Percentiles rank a stretch among this genome's conserved stretches.
phyloP scores from a whole-genome alignment of 2,888 invertebrate species.

The Timema podura region DNA sequence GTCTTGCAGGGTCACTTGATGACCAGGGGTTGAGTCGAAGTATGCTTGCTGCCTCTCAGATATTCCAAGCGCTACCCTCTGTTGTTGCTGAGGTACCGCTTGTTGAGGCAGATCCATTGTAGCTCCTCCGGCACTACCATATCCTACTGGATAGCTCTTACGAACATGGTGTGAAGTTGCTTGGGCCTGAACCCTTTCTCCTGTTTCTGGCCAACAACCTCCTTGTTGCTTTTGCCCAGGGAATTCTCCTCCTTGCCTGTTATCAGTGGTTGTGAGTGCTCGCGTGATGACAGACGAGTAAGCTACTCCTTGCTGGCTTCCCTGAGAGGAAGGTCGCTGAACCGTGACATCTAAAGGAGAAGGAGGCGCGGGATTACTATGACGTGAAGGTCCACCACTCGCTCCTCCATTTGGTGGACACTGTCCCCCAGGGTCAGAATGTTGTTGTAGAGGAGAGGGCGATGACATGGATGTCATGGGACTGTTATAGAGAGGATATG shows the following conservation, averaged over 20 bases:
- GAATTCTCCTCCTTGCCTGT: constrained; percentile 30
- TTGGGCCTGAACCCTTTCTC: constrained; percentile 41
- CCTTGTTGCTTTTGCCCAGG: constrained; percentile 37
- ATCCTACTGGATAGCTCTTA: constrained; percentile 22
- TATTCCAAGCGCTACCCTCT: constrained; percentile 47
- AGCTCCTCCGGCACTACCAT: constrained; percentile 15
- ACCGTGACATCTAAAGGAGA: constrained; percentile 68
- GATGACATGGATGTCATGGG: constrained; percentile 74
- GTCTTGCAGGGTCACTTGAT: constrained; percentile 62
- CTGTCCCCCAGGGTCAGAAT: constrained; percentile 42
- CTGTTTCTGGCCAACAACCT: constrained; percentile 42
- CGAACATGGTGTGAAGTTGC: constrained; percentile 31
- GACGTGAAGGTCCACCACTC: constrained; percentile 33
- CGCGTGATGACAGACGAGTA: constrained; percentile 81
- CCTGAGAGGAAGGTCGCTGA: constrained; percentile 57
- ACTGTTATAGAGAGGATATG: constrained; percentile 81
- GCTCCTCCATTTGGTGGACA: constrained; percentile 28
- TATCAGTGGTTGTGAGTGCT: constrained; percentile 50
- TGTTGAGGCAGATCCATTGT: constrained; percentile 49
- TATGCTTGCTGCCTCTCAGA: constrained; percentile 59
- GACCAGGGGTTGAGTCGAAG: constrained; percentile 58
- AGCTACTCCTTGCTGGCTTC: constrained; percentile 57
- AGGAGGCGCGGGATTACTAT: constrained; percentile 54
- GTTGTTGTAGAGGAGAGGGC: constrained; percentile 57
- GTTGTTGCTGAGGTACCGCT: constrained; percentile 47